Evolutionary conservation across 2,888 invertebrate genomes (phyloP).

Genomic region (Hyposoter didymator): DNA sequence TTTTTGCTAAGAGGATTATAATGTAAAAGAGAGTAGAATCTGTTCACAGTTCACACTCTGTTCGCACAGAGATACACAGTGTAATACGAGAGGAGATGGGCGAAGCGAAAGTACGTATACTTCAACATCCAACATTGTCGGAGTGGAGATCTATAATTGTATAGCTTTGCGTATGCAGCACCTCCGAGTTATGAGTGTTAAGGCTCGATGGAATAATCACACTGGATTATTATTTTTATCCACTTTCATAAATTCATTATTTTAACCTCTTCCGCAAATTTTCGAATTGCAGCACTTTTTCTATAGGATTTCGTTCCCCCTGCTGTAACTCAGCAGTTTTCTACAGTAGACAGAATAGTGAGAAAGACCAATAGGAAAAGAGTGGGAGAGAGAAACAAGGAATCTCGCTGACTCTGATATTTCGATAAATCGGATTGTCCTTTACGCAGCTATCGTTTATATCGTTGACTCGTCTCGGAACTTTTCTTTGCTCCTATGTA

Average conservation of each 20-base stretch:
- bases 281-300: background rate
- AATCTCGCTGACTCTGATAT: slow-evolving; percentile 62
- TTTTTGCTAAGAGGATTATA: slow-evolving; percentile 63
- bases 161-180: background rate
- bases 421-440: slow-evolving; percentile 59
- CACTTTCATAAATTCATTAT: slow-evolving; percentile 19
- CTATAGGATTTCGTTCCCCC: background rate
- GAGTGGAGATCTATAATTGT: slow-evolving; percentile 11
- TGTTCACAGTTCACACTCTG: slow-evolving; percentile 54
- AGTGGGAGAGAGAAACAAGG: slow-evolving; percentile 5
- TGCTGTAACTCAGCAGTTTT: slow-evolving; percentile 47
- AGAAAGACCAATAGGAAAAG: background rate
- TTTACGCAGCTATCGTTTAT: slow-evolving; percentile 50
- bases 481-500: slow-evolving; percentile 22
- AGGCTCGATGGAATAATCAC: slow-evolving; percentile 47
- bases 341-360: background rate
- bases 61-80: slow-evolving; percentile 47
- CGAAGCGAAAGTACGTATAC: background rate
- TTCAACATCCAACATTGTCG: background rate
- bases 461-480: slow-evolving; percentile 53
- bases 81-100: slow-evolving; percentile 12
- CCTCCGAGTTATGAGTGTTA: slow-evolving; percentile 35
- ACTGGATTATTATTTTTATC: slow-evolving; percentile 44
- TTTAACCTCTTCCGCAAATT: background rate
- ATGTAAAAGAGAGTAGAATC: slow-evolving; percentile 64